Base-by-base conservation (phyloP, 2,888 invertebrate genomes). In the Eupithecia centaureata region DNA sequence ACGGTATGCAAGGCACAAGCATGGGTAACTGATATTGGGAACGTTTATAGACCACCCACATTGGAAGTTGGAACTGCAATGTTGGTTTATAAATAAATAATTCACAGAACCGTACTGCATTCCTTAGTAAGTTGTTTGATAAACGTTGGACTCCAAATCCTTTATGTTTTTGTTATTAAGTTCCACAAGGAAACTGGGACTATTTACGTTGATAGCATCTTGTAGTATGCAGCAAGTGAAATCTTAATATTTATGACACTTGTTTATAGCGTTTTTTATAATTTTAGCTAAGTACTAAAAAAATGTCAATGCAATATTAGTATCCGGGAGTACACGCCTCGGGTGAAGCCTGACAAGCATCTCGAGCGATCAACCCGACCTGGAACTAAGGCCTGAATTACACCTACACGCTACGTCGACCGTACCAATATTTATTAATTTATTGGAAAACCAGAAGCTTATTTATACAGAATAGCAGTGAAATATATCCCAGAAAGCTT, bases 31-130 rank as follows among this genome's bases (percentile, higher is more conserved):
- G 73, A 73, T 73, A 73, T 62, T 67, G 64, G 54, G 68, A 67
- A 59, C 63, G 65, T 67, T 65, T 67, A 58, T 67, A 72, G 76
- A 76, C 74, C 74, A 76, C 76, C 74, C 73, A 68, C 73, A 72
- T 65, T 60, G 67, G 32, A 68, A 59, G 71, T 65, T 61, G 68
- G 32, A 66, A 61, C 51, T 70, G 75, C 73, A 75, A 54, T 71
- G 67, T 51, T 67, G 56, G 70, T 72, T 70, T 71, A 73, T 73
- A 71, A 73, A 75, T 73, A 72, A 72, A 67, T 68, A 63, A 67
- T 75, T 72, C 71, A 72, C 67, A 67, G 72, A 72, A 75, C 60
- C 56, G 65, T 67, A 61, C 67, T 62, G 67, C 69, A 75, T 63
- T 67, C 66, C 63, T 65, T 56, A 33, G 58, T 60, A 42, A 65